Conservation (phyloP, 2,888 invertebrate species). For the Notodonta dromedarius region DNA sequence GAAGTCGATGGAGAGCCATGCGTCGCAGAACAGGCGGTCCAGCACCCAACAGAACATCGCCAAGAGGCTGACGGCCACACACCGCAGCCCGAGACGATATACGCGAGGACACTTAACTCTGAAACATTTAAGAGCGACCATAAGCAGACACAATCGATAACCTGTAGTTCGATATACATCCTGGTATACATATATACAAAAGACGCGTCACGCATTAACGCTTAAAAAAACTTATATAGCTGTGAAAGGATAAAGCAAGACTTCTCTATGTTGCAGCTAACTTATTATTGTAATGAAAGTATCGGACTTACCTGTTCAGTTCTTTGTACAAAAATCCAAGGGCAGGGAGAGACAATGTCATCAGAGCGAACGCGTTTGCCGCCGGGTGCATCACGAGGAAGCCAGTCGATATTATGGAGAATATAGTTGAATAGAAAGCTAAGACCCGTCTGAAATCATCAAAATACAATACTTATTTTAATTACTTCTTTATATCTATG, state of each 20-base stretch:
- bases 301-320: constrained; percentile 84
- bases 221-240: too few relatives aligned
- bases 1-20: constrained; percentile 90
- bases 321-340: constrained; percentile 87
- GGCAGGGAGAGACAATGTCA: constrained; percentile 89
- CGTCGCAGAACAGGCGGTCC: constrained; percentile 91
- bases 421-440: constrained; percentile 83
- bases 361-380: constrained; percentile 92
- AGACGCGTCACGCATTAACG: too few relatives aligned
- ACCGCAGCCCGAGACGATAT: constrained; percentile 88
- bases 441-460: constrained; percentile 83
- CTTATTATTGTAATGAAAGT: too few relatives aligned
- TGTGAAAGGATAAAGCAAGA: too few relatives aligned
- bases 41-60: constrained; percentile 92
- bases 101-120: constrained; percentile 87
- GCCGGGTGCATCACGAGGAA: constrained; percentile 90
- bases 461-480: too few relatives aligned
- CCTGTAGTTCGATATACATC: too few relatives aligned
- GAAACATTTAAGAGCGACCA: constrained; percentile 35
- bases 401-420: constrained; percentile 87
- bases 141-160: too few relatives aligned
- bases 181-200: too few relatives aligned
- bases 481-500: too few relatives aligned
- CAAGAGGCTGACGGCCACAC: constrained; percentile 86
- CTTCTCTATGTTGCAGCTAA: too few relatives aligned